Base-by-base conservation (phyloP, 1,140 invertebrate genomes). In the Diuraphis noxia region DNA sequence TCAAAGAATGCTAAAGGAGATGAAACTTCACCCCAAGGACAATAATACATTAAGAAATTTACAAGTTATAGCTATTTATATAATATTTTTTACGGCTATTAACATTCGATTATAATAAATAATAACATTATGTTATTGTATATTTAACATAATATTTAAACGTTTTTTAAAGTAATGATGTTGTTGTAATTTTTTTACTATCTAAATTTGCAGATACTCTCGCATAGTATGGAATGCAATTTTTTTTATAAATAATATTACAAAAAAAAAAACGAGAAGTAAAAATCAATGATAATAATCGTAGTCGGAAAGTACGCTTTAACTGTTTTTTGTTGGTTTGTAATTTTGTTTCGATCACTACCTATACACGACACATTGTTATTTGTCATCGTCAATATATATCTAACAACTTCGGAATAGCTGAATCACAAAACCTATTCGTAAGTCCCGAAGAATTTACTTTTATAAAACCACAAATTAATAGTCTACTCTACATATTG, bases 21-120 rank as follows among this genome's bases (percentile, higher is more conserved):
- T 90, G 88, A 90, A 90, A 90, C 63, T 90, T 89, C 40, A 52
- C 49, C 56, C 63, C 88, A 89, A 89, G 88, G 72, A 90, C 63
- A 63, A 63, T 30, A 63, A 63, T 30, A 72, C 21, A 49, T 86
- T 49, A 86, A 34, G 19, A 86, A 46, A 46, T 49, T n/a, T 36
- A 49, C 36, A 41, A 41, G 41, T 86, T 49, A 46, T 85, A 46
- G 19, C n/a, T 85, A 86, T 49, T n/a, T 86, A 46, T 49, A n/a
- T 36, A 21, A 34, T 49, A 49, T 49, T 86, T 43, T 84, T 43
- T 46, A 84, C 41, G 41, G 7, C 19, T 46, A 43, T 84, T 81
- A 81, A 81, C 36, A 81, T 38, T 25, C 23, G 23, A 38, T 23
- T 79, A 38, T 79, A 79, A 79, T 79, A 38, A 38, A 36, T 23